A percentile compares a stretch with the other conserved stretches of the same genome.
Evolutionary conservation across 2,113 vertebrate species (phyloP).

Genomic region (Cricetomys ansorgei): DNA sequence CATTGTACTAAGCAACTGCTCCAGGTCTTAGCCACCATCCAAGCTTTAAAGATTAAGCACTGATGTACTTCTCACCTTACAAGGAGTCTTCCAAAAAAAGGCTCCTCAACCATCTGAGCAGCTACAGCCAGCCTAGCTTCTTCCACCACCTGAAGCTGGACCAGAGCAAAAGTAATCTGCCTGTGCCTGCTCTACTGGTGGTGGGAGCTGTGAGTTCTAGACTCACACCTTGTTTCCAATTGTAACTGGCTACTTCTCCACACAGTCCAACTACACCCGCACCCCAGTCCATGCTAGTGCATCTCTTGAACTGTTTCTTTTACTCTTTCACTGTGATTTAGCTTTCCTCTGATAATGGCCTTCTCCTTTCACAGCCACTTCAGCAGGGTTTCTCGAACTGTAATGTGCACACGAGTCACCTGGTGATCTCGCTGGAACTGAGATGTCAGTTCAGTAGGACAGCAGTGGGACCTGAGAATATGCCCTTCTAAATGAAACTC

Average conservation of each 20-base stretch:
- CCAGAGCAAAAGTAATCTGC: neutral
- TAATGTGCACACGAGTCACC: neutral
- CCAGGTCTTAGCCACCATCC: neutral
- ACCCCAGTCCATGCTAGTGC: neutral
- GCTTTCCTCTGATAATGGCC: constrained; percentile 20
- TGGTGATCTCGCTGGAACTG: neutral
- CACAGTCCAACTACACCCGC: neutral
- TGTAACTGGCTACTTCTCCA: constrained; percentile 21
- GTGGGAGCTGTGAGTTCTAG: neutral
- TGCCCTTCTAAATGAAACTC: constrained; percentile 6
- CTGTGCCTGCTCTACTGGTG: neutral
- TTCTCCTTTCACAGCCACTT: neutral
- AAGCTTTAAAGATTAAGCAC: neutral
- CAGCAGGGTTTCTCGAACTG: neutral
- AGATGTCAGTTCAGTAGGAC: constrained; percentile 36
- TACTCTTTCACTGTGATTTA: constrained; percentile 21
- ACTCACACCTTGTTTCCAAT: constrained; percentile 1
- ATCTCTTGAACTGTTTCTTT: neutral
- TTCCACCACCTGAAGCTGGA: neutral
- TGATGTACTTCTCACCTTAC: neutral
- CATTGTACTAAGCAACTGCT: neutral
- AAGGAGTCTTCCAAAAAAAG: neutral
- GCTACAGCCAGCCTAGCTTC: neutral
- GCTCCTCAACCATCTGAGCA: neutral
- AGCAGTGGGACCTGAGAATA: neutral